A percentile compares a stretch with the other conserved stretches of the same genome.
Conservation (phyloP, 1,140 invertebrate species). For the Periplaneta americana region DNA sequence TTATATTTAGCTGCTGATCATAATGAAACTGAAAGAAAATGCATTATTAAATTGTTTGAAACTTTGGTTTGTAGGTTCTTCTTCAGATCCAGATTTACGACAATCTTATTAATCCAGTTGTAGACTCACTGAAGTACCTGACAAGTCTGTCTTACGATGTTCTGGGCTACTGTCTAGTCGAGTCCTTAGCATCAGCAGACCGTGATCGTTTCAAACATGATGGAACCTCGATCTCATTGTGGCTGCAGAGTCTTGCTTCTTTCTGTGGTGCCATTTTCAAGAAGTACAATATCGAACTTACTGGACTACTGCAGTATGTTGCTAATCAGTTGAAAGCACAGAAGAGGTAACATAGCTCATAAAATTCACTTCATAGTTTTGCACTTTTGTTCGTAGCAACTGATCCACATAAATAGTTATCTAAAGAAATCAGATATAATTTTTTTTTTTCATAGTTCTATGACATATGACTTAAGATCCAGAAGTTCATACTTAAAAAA, state of each 20-base stretch:
- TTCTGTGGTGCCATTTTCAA: conserved; percentile 96
- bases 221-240: conserved; percentile 89
- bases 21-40: too few relatives aligned
- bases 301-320: conserved; percentile 93
- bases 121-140: conserved; percentile 96
- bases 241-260: conserved; percentile 90
- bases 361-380: too few relatives aligned
- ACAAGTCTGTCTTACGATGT: conserved; percentile 95
- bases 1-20: too few relatives aligned
- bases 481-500: too few relatives aligned
- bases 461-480: too few relatives aligned
- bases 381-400: too few relatives aligned
- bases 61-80: conserved; percentile 49
- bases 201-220: conserved; percentile 78
- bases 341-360: conserved; percentile 72
- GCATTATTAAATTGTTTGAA: too few relatives aligned
- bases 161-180: conserved; percentile 91
- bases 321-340: conserved; percentile 95
- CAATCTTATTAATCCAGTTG: conserved; percentile 93
- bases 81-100: conserved; percentile 96
- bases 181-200: conserved; percentile 74
- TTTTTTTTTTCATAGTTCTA: too few relatives aligned
- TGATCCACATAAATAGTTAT: too few relatives aligned
- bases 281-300: conserved; percentile 95
- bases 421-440: too few relatives aligned